Base-by-base conservation (phyloP, 2,888 invertebrate genomes). In the Drosophila kuntzei region DNA sequence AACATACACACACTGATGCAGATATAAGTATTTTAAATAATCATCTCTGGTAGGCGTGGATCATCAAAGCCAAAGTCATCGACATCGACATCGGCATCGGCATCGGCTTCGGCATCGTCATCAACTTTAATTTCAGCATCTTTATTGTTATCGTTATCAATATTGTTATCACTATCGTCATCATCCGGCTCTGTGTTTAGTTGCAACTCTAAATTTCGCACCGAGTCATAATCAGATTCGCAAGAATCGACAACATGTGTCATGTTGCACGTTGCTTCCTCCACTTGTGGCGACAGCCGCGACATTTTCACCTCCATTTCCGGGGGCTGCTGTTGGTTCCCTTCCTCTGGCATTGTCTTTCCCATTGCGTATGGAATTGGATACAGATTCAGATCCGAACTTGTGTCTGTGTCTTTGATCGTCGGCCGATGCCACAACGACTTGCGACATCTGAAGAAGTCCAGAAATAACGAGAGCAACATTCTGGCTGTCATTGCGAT, bases 41-140 rank as follows among this genome's bases (percentile, higher is more conserved):
- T 74, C 32, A 79, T 8, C 25, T 88, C 83, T 4, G 83, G 87
- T 49, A 86, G 43, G 0, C 83, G 74, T 5, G 83, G 83, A 79
- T 83, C 83, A 29, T 83, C 83, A 8, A 57, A 83, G 7, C 83
- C 88, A 34, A 25, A 43, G 0, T 43, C 71, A 11, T 67, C 61
- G 16, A 59, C 50, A 12, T 34, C 20, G 12, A 1, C 34, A 22
- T 44, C 25, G 37, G 12, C n/a, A 8, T 66, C 54, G 29, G 60
- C 34, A 11, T 18, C 22, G n/a, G 2, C 14, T 14, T 67, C 53
- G 32, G 63, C 36, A 12, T 20, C 25, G 5, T 2, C 41, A 20
- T 25, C 25, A 12, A 39, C 39, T 39, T 18, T 12, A 2, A 7
- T 14, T 27, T 14, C 37, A 14, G 36, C 11, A 25, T 22, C 22